Evolutionary conservation across 2,113 vertebrate genomes (phyloP).

Genomic region (Irena cyanogastra): DNA sequence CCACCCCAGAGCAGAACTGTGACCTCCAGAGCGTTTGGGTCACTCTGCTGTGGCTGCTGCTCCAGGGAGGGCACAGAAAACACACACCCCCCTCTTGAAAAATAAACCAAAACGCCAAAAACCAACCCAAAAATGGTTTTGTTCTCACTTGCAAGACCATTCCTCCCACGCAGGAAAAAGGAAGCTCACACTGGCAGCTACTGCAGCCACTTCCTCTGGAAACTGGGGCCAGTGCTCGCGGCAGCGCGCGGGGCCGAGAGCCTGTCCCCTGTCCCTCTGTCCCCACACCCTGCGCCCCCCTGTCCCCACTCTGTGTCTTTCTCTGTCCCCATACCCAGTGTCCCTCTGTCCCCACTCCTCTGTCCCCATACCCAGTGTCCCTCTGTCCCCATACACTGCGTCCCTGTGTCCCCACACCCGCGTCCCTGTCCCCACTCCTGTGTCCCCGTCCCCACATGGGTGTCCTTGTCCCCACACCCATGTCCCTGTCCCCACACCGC

Average conservation of each 20-base stretch:
- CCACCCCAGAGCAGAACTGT: neutral
- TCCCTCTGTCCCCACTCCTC: neutral
- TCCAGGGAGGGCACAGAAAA: neutral
- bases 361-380: neutral
- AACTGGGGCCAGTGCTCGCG: slow-evolving; percentile 10
- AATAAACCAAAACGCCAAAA: neutral
- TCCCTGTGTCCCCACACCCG: neutral
- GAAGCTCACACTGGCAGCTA: slow-evolving; percentile 70
- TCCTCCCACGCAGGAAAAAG: slow-evolving; percentile 77
- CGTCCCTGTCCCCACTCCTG: too few relatives aligned
- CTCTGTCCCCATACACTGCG: neutral
- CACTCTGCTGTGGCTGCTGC: neutral
- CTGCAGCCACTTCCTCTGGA: slow-evolving; percentile 75
- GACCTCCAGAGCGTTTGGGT: neutral
- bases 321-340: neutral
- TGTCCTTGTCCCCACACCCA: neutral
- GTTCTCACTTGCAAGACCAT: slow-evolving; percentile 55
- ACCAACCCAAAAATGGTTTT: neutral
- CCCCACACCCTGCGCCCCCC: too few relatives aligned
- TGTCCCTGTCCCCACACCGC: neutral
- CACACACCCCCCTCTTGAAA: neutral
- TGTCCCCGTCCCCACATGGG: neutral
- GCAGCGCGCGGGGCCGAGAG: neutral
- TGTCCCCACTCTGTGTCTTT: neutral
- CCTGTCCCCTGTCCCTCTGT: neutral